Conservation (phyloP, 2,888 invertebrate genomes). For the Tribolium freemani region DNA sequence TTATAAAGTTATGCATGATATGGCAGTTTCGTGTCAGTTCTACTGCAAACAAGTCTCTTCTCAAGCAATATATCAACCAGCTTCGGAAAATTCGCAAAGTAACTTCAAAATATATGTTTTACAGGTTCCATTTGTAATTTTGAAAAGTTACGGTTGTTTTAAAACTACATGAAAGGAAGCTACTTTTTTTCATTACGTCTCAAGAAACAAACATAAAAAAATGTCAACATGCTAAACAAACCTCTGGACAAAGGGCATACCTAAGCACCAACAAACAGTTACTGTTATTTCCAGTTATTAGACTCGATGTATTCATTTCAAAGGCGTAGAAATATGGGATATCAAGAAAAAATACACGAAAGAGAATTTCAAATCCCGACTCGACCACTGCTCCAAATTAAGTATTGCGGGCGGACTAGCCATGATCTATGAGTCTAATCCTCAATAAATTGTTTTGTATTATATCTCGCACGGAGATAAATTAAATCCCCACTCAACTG, state of each 20-base stretch:
- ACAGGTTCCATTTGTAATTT: background rate
- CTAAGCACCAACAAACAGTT: constrained; percentile 18
- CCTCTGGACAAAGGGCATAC: constrained; percentile 37
- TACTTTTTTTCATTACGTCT: constrained; percentile 47
- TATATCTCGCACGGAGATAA: constrained; percentile 12
- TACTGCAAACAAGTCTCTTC: constrained; percentile 34
- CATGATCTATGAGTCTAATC: constrained; percentile 29
- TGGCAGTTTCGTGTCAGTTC: constrained; percentile 40
- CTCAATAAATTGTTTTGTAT: constrained; percentile 28
- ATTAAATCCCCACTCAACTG: constrained; percentile 2
- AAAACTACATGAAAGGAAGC: constrained; percentile 20
- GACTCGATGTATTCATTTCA: constrained; percentile 22
- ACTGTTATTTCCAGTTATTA: constrained; percentile 27
- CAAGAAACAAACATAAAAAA: constrained; percentile 50
- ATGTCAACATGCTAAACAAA: constrained; percentile 49
- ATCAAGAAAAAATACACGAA: constrained; percentile 13
- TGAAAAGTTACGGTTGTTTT: constrained; percentile 18
- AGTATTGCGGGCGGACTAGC: constrained; percentile 14
- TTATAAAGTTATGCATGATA: constrained; percentile 41
- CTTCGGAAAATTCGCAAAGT: constrained; percentile 18
- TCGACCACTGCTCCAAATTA: constrained; percentile 17
- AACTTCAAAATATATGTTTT: background rate
- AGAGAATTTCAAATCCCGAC: constrained; percentile 34
- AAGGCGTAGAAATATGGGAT: constrained; percentile 23
- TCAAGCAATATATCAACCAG: constrained; percentile 33